phyloP scores from a whole-genome alignment of 2,113 vertebrate genomes.

The Egretta garzetta region DNA sequence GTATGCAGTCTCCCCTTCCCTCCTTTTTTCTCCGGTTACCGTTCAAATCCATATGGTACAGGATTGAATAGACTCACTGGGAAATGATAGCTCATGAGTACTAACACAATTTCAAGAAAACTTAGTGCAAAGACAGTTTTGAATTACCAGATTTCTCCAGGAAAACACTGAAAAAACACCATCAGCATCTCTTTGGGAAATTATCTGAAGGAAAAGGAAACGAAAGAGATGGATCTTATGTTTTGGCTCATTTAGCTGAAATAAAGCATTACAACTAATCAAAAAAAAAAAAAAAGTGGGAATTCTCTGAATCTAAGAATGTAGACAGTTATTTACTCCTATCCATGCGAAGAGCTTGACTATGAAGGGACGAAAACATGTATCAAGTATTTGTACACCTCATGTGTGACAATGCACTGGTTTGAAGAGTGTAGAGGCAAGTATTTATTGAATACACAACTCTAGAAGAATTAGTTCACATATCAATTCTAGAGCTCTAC shows the following conservation, averaged over 20 bases:
- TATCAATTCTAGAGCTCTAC: background rate
- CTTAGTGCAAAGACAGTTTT: background rate
- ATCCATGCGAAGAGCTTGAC: background rate
- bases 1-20: background rate
- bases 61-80: background rate
- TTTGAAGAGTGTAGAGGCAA: background rate
- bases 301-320: background rate
- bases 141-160: conserved; percentile 9
- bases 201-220: background rate
- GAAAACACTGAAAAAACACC: background rate
- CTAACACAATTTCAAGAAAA: conserved; percentile 35
- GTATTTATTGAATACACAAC: background rate
- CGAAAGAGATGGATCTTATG: background rate
- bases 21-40: background rate
- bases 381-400: background rate
- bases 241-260: background rate
- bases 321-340: background rate
- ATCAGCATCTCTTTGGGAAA: background rate
- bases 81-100: background rate
- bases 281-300: background rate
- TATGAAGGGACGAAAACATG: background rate
- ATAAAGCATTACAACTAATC: background rate
- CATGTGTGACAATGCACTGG: background rate
- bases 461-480: background rate
- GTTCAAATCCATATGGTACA: conserved; percentile 20